Conservation (phyloP, 1,140 invertebrate species). For the Euura saliciscinereae region DNA sequence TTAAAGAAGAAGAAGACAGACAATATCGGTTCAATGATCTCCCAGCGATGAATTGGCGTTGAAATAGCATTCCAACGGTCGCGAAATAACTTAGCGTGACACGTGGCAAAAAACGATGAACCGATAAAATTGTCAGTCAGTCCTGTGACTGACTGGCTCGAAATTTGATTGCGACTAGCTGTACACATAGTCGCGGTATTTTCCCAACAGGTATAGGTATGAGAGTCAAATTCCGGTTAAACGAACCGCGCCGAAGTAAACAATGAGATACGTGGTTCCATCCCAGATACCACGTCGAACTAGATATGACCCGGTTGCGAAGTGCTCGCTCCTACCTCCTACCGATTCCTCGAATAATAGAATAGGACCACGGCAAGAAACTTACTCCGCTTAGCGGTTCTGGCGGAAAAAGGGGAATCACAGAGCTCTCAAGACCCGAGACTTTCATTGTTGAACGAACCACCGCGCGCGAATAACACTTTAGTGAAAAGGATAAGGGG, state of each 20-base stretch:
- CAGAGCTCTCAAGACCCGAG: background rate
- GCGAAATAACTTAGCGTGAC: background rate
- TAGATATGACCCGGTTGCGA: background rate
- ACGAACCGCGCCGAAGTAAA: background rate
- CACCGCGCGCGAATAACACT: background rate
- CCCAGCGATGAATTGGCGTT: background rate
- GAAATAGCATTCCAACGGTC: background rate
- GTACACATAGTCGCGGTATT: too few species aligned
- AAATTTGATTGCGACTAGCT: too few species aligned
- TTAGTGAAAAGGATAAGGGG: background rate
- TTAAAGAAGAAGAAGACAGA: too few species aligned
- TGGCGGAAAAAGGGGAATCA: background rate
- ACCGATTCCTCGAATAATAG: background rate
- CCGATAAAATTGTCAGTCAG: background rate
- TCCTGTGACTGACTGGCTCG: too few species aligned
- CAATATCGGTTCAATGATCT: background rate
- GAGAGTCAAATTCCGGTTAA: background rate
- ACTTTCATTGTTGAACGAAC: background rate
- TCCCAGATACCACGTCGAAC: conserved; percentile 1
- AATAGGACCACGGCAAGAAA: background rate
- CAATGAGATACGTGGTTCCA: background rate
- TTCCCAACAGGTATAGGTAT: too few species aligned
- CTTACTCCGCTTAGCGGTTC: background rate
- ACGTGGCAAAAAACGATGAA: background rate
- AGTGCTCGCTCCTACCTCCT: background rate